Evolutionary conservation across 1,140 invertebrate genomes (phyloP).

Genomic region (Belonocnema kinseyi): DNA sequence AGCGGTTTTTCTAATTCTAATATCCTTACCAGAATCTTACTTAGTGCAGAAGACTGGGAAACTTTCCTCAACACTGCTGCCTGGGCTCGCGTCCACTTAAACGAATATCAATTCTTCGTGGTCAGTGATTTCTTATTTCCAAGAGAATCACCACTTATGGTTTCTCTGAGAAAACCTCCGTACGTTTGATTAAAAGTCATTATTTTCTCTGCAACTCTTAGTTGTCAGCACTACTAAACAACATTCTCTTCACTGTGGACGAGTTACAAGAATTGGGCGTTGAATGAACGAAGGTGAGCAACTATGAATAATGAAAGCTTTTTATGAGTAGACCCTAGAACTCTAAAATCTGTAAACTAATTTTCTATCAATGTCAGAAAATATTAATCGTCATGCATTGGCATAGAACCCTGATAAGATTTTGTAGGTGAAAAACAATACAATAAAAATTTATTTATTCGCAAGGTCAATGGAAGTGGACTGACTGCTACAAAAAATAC

Average conservation of each 20-base stretch:
- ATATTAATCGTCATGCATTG: too few relatives aligned
- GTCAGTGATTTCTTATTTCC: constrained; percentile 39
- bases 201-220: constrained; percentile 70
- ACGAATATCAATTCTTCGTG: constrained; percentile 71
- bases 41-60: constrained; percentile 69
- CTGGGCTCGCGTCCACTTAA: constrained; percentile 71
- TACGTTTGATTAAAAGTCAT: not conserved
- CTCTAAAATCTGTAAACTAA: too few relatives aligned
- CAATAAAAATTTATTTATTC: not conserved
- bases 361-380: too few relatives aligned
- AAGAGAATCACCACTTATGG: too few relatives aligned
- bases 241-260: constrained; percentile 51
- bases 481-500: constrained; percentile 61
- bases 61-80: constrained; percentile 71
- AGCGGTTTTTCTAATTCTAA: too few relatives aligned
- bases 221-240: constrained; percentile 77
- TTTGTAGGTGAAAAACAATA: not conserved
- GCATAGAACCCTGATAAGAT: too few relatives aligned
- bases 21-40: too few relatives aligned
- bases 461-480: constrained; percentile 58
- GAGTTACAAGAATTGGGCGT: constrained; percentile 44
- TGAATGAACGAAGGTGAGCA: constrained; percentile 20
- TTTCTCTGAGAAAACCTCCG: not conserved
- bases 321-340: not conserved
- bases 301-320: not conserved